Evolutionary conservation across 2,113 vertebrate species (phyloP).

Genomic region (mouse (Mus musculus)): DNA sequence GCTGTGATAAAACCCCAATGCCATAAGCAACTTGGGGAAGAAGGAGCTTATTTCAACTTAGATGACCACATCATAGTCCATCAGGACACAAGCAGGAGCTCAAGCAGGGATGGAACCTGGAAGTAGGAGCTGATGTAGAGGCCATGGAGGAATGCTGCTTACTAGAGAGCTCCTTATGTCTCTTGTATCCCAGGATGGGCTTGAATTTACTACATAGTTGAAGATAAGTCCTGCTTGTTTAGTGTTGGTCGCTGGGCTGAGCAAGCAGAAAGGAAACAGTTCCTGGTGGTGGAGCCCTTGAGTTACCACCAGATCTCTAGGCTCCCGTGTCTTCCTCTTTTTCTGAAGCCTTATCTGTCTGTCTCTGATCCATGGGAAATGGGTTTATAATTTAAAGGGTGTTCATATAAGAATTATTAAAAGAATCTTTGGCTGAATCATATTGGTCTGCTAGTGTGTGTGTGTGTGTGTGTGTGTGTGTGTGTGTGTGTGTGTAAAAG

Average conservation of each 20-base stretch:
- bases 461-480: no score
- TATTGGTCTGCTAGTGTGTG: no score
- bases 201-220: neutral
- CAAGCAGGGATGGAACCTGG: neutral
- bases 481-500: no score
- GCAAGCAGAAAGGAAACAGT: neutral
- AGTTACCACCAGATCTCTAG: neutral
- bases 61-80: neutral
- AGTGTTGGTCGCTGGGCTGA: neutral
- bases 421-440: neutral
- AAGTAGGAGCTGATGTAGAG: neutral
- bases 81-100: neutral
- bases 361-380: neutral
- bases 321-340: no score
- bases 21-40: neutral
- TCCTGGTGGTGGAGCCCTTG: accelerated
- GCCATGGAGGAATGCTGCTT: neutral
- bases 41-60: neutral
- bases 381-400: neutral
- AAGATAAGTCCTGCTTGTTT: neutral
- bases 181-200: neutral
- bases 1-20: neutral
- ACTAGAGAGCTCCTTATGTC: neutral
- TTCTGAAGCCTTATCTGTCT: neutral
- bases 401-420: neutral